These are phyloP conservation scores for Nothocercus nigrocapillus DNA, from an alignment of 2,113 vertebrate species.

Conservation along the genomic window DNA sequence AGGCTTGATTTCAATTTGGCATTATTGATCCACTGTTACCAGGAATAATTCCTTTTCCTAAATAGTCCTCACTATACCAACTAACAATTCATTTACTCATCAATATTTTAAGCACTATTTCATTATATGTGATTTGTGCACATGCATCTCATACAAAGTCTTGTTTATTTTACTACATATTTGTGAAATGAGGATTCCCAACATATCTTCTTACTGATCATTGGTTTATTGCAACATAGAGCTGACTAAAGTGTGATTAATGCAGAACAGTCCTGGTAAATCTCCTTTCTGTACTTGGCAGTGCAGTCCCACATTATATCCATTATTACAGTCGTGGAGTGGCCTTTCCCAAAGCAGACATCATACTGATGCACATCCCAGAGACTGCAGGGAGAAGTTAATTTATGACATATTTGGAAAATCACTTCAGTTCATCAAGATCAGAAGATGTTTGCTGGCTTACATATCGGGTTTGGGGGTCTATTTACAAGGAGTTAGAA, in stretches of 20 bases:
- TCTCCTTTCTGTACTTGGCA: background rate
- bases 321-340: background rate
- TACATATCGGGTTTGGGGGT: background rate
- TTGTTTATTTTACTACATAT: background rate
- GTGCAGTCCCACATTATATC: background rate
- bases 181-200: background rate
- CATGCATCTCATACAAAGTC: background rate
- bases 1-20: slow-evolving; percentile 2
- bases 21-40: background rate
- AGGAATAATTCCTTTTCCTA: slow-evolving; percentile 17
- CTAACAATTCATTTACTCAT: background rate
- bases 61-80: background rate
- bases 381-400: background rate
- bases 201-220: background rate
- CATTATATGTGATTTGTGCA: background rate
- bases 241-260: background rate
- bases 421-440: background rate
- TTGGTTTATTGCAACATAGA: background rate
- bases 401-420: slow-evolving; percentile 35
- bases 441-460: background rate
- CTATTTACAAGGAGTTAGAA: background rate
- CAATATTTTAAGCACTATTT: background rate
- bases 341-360: background rate
- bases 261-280: background rate
- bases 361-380: background rate